Conservation (phyloP, 2,888 invertebrate species). For the Clivina fossor region DNA sequence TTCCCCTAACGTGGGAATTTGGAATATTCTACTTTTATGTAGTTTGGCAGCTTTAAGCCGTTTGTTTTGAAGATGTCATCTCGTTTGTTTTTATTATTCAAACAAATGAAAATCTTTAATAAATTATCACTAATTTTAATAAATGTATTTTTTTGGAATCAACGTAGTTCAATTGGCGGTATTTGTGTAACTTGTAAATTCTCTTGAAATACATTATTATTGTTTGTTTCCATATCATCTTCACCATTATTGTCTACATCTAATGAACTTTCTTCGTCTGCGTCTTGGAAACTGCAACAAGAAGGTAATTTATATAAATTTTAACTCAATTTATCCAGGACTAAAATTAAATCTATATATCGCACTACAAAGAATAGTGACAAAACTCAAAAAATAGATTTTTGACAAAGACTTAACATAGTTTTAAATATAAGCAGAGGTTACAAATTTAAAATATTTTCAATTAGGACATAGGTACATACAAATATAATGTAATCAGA, state of each 20-base stretch:
- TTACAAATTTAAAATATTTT: too few relatives aligned
- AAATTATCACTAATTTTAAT: slow-evolving; percentile 9
- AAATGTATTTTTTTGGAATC: background rate
- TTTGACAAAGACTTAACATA: too few relatives aligned
- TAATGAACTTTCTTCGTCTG: slow-evolving; percentile 48
- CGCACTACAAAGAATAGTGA: too few relatives aligned
- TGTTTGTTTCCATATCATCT: slow-evolving; percentile 53
- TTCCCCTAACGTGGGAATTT: too few relatives aligned
- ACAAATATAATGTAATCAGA: too few relatives aligned
- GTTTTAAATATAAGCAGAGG: too few relatives aligned
- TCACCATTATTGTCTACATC: slow-evolving; percentile 43
- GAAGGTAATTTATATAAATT: too few relatives aligned
- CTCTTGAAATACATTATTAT: slow-evolving; percentile 59
- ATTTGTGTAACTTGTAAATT: slow-evolving; percentile 53
- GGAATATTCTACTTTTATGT: too few relatives aligned
- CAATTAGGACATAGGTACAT: too few relatives aligned
- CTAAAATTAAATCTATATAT: too few relatives aligned
- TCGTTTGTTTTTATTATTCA: background rate
- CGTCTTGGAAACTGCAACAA: slow-evolving; percentile 52
- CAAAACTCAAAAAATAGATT: too few relatives aligned
- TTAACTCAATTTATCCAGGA: too few relatives aligned
- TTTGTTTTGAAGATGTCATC: background rate
- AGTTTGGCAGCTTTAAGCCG: slow-evolving; percentile 10
- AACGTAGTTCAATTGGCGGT: slow-evolving; percentile 12
- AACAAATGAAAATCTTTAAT: background rate